A percentile compares a stretch with the other conserved stretches of the same genome.
phyloP scores from a whole-genome alignment of 2,888 invertebrate genomes.

The Orgyia antiqua region DNA sequence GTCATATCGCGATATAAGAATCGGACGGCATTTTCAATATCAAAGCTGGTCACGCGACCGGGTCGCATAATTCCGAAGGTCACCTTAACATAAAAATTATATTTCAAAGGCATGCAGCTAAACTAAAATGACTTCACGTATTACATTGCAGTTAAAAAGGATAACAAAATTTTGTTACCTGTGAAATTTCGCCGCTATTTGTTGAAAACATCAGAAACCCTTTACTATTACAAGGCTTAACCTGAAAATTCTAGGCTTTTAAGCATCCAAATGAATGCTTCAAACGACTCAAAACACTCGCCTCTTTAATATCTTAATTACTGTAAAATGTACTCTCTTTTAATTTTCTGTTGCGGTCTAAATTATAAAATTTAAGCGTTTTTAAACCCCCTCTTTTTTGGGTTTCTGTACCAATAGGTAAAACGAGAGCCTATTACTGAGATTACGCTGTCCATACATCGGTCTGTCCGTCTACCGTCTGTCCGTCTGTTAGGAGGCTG shows the following conservation, averaged over 20 bases:
- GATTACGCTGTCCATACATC: too few species aligned
- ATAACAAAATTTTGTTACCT: constrained; percentile 19
- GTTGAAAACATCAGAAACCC: constrained; percentile 32
- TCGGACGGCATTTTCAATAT: too few species aligned
- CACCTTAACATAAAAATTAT: too few species aligned
- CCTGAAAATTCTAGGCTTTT: constrained; percentile 42
- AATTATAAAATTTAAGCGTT: constrained; percentile 5
- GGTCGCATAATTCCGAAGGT: too few species aligned
- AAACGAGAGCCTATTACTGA: too few species aligned
- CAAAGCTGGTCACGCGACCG: too few species aligned
- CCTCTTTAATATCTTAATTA: constrained; percentile 49
- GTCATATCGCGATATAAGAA: too few species aligned
- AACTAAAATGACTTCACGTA: constrained; percentile 3
- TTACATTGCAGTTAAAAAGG: constrained; percentile 21
- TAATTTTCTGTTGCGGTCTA: constrained; percentile 13
- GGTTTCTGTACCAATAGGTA: too few species aligned
- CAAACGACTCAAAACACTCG: constrained; percentile 43
- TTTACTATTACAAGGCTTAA: constrained; percentile 31
- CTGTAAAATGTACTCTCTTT: constrained; percentile 43
- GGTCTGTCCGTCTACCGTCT: too few species aligned
- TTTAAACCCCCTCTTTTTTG: too few species aligned
- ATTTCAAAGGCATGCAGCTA: too few species aligned
- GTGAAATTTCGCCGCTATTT: constrained; percentile 23
- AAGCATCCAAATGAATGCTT: constrained; percentile 38
- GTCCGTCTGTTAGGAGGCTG: too few species aligned